A percentile compares a stretch with the other conserved stretches of the same genome.
phyloP scores from a whole-genome alignment of 2,113 vertebrate genomes.

The Hemicordylus capensis region DNA sequence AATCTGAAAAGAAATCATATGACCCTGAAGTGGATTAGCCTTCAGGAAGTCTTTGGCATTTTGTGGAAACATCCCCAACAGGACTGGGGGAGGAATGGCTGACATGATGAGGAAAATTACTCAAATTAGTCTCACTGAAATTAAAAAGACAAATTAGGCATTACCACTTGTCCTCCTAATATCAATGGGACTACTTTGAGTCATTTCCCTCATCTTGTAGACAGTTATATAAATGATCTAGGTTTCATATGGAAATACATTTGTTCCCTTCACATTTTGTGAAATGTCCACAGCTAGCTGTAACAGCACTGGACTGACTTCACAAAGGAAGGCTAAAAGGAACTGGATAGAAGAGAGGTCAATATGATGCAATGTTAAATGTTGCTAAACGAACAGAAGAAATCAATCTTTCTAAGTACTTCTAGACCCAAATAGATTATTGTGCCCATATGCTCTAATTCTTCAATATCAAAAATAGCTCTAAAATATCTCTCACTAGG shows the following conservation, averaged over 20 bases:
- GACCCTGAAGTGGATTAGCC: constrained; percentile 82
- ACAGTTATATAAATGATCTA: constrained; percentile 65
- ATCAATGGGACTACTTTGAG: too few relatives aligned
- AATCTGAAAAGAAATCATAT: constrained; percentile 80
- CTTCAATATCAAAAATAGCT: constrained; percentile 19
- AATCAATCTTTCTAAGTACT: constrained; percentile 47
- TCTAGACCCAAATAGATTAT: constrained; percentile 47
- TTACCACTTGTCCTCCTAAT: too few relatives aligned
- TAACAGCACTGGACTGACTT: constrained; percentile 48
- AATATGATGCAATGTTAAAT: constrained; percentile 65
- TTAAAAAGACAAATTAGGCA: too few relatives aligned
- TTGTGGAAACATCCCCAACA: constrained; percentile 73
- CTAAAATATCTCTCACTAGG: constrained; percentile 32
- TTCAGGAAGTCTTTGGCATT: constrained; percentile 82
- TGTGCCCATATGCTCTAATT: constrained; percentile 9
- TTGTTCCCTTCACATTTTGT: constrained; percentile 63
- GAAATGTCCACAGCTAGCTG: constrained; percentile 54
- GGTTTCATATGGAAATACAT: constrained; percentile 67
- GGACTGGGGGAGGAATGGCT: constrained; percentile 68
- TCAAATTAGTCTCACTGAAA: too few relatives aligned
- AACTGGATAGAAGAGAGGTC: constrained; percentile 54
- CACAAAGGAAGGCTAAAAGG: constrained; percentile 42
- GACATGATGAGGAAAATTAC: too few relatives aligned
- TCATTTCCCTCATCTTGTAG: too few relatives aligned
- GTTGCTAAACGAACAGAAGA: constrained; percentile 43